Base-by-base conservation (phyloP, 2,888 invertebrate species). In the Parelbella ahira region DNA sequence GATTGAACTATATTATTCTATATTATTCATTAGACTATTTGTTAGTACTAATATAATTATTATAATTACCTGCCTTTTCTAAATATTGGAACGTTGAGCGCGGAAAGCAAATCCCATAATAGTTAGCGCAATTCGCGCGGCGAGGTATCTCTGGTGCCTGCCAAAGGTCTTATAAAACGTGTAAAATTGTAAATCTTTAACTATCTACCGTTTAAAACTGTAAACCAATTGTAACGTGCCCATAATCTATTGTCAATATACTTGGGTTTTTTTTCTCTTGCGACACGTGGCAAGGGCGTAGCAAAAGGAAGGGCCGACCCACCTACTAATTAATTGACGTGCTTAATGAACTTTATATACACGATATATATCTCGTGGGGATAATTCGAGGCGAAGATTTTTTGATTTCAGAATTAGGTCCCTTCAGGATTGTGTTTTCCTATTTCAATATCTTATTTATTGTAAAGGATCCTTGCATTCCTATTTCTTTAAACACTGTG, bases 171-270 rank as follows among this genome's bases (percentile, higher is more conserved):
- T 37, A 42, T 27, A 37, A 45, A 45, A 36, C 3, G 25, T 36
- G 32, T 48, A 34, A 41, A 21, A 34, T 47, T 28, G 42, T 42
- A 42, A 28, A 42, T 33, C 20, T 25, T 36, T 25, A 25, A 19
- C 25, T 41, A 41, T 41, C 41, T 41, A 27, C 12, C 2, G 1
- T 32, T 30, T 27, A 30, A 12, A 41, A 27, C 25, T 41, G 41
- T 41, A 33, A 33, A 27, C 25, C 33, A 27, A 8, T 8, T 33
- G 32, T 25, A 13, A 9, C 25, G 13, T 41, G 32, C 25, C 12
- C 33, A 9, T 33, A 41, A 9, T 27, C 41, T 41, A 39, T 33
- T 41, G 32, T 27, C 20, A 10, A 21, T 33, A 27, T 19, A 2
- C 24, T 3, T 33, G 24, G 24, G 19, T 13, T 33, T 20, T n/a